Evolutionary conservation across 2,888 invertebrate species (phyloP), one percentile per base, ranked within the genome.

Genomic region (Rosalia funebris): DNA sequence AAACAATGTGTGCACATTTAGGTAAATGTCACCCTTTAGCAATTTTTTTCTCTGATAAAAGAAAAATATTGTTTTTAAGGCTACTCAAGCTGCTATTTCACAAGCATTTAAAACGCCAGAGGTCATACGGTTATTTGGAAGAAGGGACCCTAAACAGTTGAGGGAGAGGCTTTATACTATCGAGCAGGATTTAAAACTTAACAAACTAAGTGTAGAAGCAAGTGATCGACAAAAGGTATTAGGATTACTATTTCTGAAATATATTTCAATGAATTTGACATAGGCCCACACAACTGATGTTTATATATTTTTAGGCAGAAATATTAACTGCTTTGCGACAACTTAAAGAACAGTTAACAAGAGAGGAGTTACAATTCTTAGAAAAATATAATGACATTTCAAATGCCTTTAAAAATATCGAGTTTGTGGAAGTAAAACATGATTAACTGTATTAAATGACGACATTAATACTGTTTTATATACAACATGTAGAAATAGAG

Each of bases 101-200:
- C 84, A 88, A 71, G 90, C 91, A 1, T 91, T 91, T 76, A 85
- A 88, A 79, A 91, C 91, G 1, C 90, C 91, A 2, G 90, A 90
- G 77, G 88, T 91, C 1, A 90, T 91, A 36, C 81, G 86, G 71
- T 83, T 91, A 79, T 91, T 91, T 83, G 90, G 89, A 1, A 87
- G 86, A 73, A 86, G 88, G 67, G 89, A 91, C 75, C 88, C 90
- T 1, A 85, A 84, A 41, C 87, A 88, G 71, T 80, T 91, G 48
- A 78, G 89, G 57, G 84, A 87, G 66, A 82, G 86, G 68, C 75
- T 91, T 14, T 74, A 81, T 10, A 82, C 85, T 72, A 83, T 90
- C 32, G 86, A 87, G 42, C 82, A 88, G 69, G 87, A 89, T 74
- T 76, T 82, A 9, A 88, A 87, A 75, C 81, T 89, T 19, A 88